These are phyloP conservation scores for Zophobas morio DNA, from an alignment of 1,140 invertebrate species.

Conservation along the genomic window DNA sequence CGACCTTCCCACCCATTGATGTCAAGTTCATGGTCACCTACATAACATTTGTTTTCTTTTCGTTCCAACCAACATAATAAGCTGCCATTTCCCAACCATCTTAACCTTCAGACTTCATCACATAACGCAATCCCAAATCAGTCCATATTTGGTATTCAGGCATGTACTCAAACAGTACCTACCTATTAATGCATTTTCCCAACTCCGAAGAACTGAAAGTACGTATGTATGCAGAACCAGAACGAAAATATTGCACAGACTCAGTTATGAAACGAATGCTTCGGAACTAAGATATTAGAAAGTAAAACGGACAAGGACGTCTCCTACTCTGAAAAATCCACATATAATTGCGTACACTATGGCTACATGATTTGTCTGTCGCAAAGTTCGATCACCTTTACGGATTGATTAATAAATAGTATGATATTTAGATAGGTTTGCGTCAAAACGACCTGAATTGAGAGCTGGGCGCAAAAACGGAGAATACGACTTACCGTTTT, in stretches of 20 bases:
- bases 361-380: not conserved
- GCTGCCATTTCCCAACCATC: too few relatives aligned
- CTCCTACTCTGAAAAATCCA: conserved; percentile 36
- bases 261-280: conserved; percentile 12
- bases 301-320: conserved; percentile 32
- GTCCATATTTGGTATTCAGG: not conserved
- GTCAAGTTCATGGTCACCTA: too few relatives aligned
- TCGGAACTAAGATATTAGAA: conserved; percentile 37
- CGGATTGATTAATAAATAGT: too few relatives aligned
- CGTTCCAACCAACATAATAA: too few relatives aligned
- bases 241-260: conserved; percentile 31
- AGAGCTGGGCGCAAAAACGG: not conserved
- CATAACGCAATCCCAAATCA: too few relatives aligned
- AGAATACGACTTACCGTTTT: too few relatives aligned
- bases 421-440: not conserved
- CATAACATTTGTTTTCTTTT: conserved; percentile 10
- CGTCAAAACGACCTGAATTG: not conserved
- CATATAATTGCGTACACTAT: conserved; percentile 37
- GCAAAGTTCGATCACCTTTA: conserved; percentile 30
- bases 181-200: too few relatives aligned
- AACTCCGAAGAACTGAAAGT: too few relatives aligned
- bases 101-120: not conserved
- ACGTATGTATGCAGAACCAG: conserved; percentile 18
- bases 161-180: too few relatives aligned
- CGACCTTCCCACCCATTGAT: too few relatives aligned